Evolutionary conservation across 1,140 invertebrate species (phyloP), one percentile per base, ranked within the genome.

Genomic region (Plutomurus gul): DNA sequence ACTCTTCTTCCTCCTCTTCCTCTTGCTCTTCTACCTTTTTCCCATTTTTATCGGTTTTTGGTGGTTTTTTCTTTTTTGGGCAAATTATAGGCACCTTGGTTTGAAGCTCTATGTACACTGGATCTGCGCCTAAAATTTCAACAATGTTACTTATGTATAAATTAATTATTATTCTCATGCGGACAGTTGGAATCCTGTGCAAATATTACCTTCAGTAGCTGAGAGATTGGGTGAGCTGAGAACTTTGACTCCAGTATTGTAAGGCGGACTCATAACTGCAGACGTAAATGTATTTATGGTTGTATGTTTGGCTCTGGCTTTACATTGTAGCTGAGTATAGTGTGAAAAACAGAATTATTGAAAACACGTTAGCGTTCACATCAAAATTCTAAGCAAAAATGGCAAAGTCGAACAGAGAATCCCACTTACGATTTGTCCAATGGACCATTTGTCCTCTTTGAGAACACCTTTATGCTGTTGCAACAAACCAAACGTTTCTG

Each of bases 201-300:
- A 18, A 25, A 43, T 39, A 60, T 10, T 46, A 83, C 84, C 84
- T 84, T 84, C 84, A 25, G 37, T 80, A 8, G 76, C 75, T 22
- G 65, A 27, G 5, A 82, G 39, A 22, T 51, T 70, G 3, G 65
- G 30, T 6, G 71, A 25, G 25, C 36, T 81, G 0, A 79, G 8
- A 8, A 84, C 13, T n/a, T 78, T n/a, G 60, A 84, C 49, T 8
- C 82, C 84, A 8, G 84, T 83, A 51, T 81, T 82, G 39, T 82
- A 84, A 20, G 82, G 81, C 46, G 60, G 75, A 77, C 84, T 84
- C n/a, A 78, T 80, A 5, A 83, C 81, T 10, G 75, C 77, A 20
- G 84, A 47, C 3, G 84, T 84, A 49, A 84, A 84, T 7, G 82
- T 84, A 70, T 84, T 84, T 20, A 84, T 84, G 3, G 76, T 81